Evolutionary conservation across 37 sponge, comb jelly and placozoan genomes (phyloP).

Genomic region (Cliona cf. orientalis): DNA sequence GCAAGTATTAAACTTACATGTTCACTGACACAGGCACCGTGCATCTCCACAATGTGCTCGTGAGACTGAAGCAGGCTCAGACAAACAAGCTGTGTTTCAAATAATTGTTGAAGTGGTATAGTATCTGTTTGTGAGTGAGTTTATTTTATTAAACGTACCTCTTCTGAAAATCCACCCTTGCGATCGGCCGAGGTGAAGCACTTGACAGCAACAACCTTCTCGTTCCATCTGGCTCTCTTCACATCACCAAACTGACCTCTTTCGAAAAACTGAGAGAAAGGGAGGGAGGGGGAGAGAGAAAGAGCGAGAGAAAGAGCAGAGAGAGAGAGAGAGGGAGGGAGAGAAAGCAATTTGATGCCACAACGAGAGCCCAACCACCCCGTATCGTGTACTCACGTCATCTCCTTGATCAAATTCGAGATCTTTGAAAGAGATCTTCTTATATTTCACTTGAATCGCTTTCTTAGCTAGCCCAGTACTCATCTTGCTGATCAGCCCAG

Average conservation of each 20-base stretch:
- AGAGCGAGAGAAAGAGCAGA: too few species aligned
- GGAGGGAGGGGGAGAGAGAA: too few species aligned
- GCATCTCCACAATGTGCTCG: constrained; percentile 52
- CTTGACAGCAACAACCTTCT: constrained; percentile 73
- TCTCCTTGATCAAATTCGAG: constrained; percentile 54
- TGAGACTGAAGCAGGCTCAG: constrained; percentile 42
- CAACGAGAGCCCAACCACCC: too few species aligned
- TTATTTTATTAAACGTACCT: too few species aligned
- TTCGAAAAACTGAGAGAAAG: constrained; percentile 46
- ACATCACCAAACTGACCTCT: constrained; percentile 70
- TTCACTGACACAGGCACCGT: constrained; percentile 49
- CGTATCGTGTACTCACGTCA: too few species aligned
- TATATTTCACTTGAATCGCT: constrained; percentile 28
- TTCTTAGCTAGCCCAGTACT: too few species aligned
- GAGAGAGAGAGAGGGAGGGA: too few species aligned
- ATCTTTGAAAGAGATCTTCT: constrained; percentile 31
- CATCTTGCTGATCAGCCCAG: too few species aligned
- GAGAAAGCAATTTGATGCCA: too few species aligned
- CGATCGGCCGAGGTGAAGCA: constrained; percentile 55
- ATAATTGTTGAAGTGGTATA: too few species aligned
- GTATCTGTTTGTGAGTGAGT: background rate
- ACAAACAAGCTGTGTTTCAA: constrained; percentile 18
- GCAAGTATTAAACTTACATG: constrained; percentile 6
- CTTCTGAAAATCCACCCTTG: constrained; percentile 66
- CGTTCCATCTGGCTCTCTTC: constrained; percentile 58